A percentile compares a stretch with the other conserved stretches of the same genome.
Conservation (phyloP, 2,888 invertebrate genomes). For the Osmoderma eremita region DNA sequence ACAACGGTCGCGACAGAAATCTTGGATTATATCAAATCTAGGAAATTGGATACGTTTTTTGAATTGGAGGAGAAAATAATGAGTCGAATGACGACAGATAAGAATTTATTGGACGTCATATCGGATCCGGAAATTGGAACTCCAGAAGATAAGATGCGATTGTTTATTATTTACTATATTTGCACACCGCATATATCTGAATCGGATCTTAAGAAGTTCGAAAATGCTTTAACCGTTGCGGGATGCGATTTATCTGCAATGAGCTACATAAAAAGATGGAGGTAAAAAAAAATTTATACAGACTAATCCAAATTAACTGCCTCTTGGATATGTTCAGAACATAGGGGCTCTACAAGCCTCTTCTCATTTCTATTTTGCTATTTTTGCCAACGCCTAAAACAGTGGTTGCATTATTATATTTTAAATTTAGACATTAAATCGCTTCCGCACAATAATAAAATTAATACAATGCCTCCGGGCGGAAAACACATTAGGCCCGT, state of each 20-base stretch:
- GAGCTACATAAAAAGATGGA: conserved; percentile 93
- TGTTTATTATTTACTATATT: conserved; percentile 92
- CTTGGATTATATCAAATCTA: conserved; percentile 83
- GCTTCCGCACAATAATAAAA: no score
- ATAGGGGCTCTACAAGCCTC: no score
- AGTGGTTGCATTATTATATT: no score
- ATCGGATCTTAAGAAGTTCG: conserved; percentile 84
- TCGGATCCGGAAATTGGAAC: conserved; percentile 87
- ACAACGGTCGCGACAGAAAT: conserved; percentile 96
- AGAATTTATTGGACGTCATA: conserved; percentile 87
- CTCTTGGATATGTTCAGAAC: no score
- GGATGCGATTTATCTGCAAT: conserved; percentile 89
- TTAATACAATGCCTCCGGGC: no score
- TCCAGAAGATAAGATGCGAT: conserved; percentile 90
- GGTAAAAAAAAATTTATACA: conserved; percentile 65
- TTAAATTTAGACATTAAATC: no score
- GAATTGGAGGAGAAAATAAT: conserved; percentile 98
- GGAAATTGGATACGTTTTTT: conserved; percentile 95
- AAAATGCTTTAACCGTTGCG: conserved; percentile 78
- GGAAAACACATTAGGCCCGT: no score
- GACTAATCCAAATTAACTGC: background rate
- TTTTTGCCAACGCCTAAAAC: no score
- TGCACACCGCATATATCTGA: conserved; percentile 84
- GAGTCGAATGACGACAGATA: conserved; percentile 84
- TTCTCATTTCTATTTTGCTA: no score